Evolutionary conservation across 2,797 vertebrate genomes (phyloP).

Genomic region (Sebastes vulpes): DNA sequence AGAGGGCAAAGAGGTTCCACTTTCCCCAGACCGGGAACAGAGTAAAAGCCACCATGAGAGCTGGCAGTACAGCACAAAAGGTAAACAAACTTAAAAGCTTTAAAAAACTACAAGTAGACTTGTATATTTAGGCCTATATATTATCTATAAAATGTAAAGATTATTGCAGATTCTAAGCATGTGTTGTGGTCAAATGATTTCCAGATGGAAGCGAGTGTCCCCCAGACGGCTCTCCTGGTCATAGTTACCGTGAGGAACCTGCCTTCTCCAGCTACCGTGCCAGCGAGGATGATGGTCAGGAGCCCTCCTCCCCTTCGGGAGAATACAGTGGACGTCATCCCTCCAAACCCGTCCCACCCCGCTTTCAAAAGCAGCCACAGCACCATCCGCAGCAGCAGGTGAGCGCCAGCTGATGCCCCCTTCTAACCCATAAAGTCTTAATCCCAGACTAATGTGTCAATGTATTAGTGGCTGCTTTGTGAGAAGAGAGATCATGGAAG

Average conservation of each 20-base stretch:
- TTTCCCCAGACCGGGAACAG: slow-evolving; percentile 85
- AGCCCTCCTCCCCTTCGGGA: slow-evolving; percentile 89
- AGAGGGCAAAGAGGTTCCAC: slow-evolving; percentile 82
- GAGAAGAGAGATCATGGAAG: background rate
- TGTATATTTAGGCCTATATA: background rate
- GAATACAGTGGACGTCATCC: slow-evolving; percentile 90
- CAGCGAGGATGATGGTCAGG: slow-evolving; percentile 90
- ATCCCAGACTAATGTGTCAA: slow-evolving; percentile 11
- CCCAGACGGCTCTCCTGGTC: slow-evolving; percentile 80
- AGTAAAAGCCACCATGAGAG: slow-evolving; percentile 83
- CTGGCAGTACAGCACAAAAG: slow-evolving; percentile 87
- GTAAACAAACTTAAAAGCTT: slow-evolving; percentile 66
- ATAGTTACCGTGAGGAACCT: slow-evolving; percentile 84
- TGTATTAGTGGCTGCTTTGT: slow-evolving; percentile 2
- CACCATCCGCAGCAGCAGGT: slow-evolving; percentile 82
- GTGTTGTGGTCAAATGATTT: background rate
- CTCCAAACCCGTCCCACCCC: slow-evolving; percentile 90
- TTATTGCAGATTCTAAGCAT: background rate
- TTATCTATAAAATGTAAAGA: background rate
- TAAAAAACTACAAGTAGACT: background rate
- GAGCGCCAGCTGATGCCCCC: slow-evolving; percentile 13
- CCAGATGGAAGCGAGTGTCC: slow-evolving; percentile 80
- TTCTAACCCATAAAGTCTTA: background rate
- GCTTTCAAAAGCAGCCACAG: slow-evolving; percentile 92
- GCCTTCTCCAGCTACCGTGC: slow-evolving; percentile 72